Conservation (phyloP, 2,888 invertebrate species). For the Heteromyza rotundicornis region DNA sequence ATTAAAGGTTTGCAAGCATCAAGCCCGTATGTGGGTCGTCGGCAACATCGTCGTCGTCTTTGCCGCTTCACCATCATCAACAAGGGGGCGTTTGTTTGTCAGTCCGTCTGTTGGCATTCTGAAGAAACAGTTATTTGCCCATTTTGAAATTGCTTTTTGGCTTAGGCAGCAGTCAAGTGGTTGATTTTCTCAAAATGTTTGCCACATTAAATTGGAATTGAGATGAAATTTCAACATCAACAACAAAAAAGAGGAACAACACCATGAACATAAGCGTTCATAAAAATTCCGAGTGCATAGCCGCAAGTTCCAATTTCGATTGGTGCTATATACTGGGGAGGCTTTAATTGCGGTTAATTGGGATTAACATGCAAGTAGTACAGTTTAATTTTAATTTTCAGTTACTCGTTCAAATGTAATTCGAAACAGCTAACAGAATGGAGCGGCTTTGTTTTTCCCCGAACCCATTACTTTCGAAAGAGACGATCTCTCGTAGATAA, state of each 20-base stretch:
- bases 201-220: background rate
- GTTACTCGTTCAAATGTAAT: conserved; percentile 41
- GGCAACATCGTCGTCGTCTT: background rate
- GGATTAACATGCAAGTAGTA: conserved; percentile 48
- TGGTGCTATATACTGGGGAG: background rate
- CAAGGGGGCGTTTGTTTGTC: background rate
- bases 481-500: too few species aligned
- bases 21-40: conserved; percentile 2
- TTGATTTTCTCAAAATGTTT: background rate
- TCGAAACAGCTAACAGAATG: conserved; percentile 35
- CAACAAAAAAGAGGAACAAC: background rate
- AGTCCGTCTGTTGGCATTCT: too few species aligned
- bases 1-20: conserved; percentile 21
- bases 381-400: too few species aligned
- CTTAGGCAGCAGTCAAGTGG: too few species aligned
- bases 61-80: background rate
- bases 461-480: too few species aligned
- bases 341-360: conserved; percentile 60
- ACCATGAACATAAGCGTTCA: background rate
- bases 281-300: conserved; percentile 9
- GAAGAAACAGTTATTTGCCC: too few species aligned
- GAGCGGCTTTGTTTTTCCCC: background rate
- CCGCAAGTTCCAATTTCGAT: background rate
- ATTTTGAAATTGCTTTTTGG: too few species aligned
- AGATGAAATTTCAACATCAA: background rate